phyloP scores from a whole-genome alignment of 2,888 invertebrate species.

The Cryptocheilus praepositus region DNA sequence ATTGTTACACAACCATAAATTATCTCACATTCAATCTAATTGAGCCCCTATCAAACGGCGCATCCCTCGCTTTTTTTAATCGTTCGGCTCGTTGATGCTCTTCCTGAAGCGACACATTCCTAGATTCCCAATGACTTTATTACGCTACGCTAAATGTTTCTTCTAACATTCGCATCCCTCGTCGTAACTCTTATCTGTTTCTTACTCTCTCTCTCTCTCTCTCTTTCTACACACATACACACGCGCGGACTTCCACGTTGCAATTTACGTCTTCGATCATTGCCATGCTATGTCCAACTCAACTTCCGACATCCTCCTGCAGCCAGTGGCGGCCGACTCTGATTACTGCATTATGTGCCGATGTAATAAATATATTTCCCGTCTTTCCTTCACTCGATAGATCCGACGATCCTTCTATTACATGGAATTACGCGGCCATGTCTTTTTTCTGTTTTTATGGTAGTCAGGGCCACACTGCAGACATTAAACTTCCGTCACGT shows the following conservation, averaged over 20 bases:
- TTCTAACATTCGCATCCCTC: conserved; percentile 19
- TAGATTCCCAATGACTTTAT: background rate
- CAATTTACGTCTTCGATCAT: conserved; percentile 3
- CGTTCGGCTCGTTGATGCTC: conserved; percentile 48
- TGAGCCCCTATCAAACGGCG: too few relatives aligned
- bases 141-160: conserved; percentile 17
- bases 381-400: too few relatives aligned
- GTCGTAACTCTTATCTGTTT: conserved; percentile 21
- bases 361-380: too few relatives aligned
- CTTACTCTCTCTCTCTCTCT: conserved; percentile 8
- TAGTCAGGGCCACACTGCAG: too few relatives aligned
- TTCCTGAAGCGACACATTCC: background rate
- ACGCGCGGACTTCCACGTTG: background rate
- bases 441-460: too few relatives aligned
- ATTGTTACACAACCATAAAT: too few relatives aligned
- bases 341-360: too few relatives aligned
- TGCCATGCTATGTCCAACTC: background rate
- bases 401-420: too few relatives aligned
- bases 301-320: background rate
- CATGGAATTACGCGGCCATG: too few relatives aligned
- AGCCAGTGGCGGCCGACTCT: too few relatives aligned
- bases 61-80: conserved; percentile 54
- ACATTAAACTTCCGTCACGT: too few relatives aligned
- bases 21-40: too few relatives aligned
- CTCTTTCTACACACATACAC: background rate